Evolutionary conservation across 2,888 invertebrate species (phyloP), one percentile per base, ranked within the genome.

Genomic region (Carterocephalus palaemon): DNA sequence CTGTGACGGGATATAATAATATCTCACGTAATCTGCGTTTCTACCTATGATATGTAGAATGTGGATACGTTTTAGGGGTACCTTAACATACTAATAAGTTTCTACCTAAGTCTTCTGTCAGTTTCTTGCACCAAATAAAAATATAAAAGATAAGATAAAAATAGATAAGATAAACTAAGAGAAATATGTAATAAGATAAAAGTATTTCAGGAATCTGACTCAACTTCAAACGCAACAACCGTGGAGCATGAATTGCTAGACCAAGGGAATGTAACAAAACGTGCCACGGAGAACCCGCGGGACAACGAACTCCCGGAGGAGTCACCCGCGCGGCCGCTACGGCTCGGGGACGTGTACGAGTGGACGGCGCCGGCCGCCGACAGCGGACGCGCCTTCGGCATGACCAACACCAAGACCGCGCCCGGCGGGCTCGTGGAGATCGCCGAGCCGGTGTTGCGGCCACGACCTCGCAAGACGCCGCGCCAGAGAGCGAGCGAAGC

Each of bases 361-460:
- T 89, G 89, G 64, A 81, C 89, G 46, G 73, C 86, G 26, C 42
- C 42, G 3, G 73, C 79, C 15, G 77, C 85, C 24, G 89, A 88
- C 66, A 81, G 88, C 9, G 90, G 90, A 31, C 73, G 90, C 40
- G 90, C 92, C 2, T 91, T 92, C 58, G 90, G 90, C n/a, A 74
- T 86, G 73, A 81, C 90, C 60, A 62, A 86, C 74, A 70, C 84
- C 52, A 69, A 85, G 54, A 77, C 77, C 1, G 83, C 78, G 2
- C 76, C 84, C 15, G 74, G 81, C 45, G 85, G 85, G 8, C 57
- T 74, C 7, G 67, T 88, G 10, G 94, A 94, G 75, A 91, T 94
- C 9, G 90, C 92, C 0, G 94, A 94, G 58, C 94, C 94, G 0
- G 89, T 94, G 2, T 76, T 94, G 0, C 88, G 90, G 47, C 90